Evolutionary conservation across 2,797 vertebrate species (phyloP), one percentile per base, ranked within the genome.

Genomic region (Stomatorhinus walkeri): DNA sequence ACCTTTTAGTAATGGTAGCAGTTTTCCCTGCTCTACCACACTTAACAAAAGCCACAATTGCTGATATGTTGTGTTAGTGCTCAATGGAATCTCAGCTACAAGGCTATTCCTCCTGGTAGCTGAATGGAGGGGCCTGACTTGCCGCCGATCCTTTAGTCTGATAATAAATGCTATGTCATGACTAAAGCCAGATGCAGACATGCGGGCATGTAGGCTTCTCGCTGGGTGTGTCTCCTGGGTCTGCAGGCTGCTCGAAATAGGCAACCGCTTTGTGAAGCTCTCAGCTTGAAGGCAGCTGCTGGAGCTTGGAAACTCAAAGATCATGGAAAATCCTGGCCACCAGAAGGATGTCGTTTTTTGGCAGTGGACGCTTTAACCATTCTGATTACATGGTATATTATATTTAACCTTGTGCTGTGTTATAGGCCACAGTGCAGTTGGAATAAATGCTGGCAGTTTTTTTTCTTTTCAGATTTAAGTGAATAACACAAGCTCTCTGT

Each of bases 161-260:
- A 49, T 85, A 51, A 48, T 51, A 49, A 85, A 51, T 49, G 81
- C 81, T 85, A n/a, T 85, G 81, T 49, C 43, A 85, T 24, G 46
- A 85, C 81, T 51, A 24, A 85, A 24, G 81, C n/a, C 81, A 51
- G 81, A 85, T 49, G 81, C 81, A 85, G 81, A 46, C 43, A 85
- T 51, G 81, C 43, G 22, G 81, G 81, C 19, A 84, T n/a, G n/a
- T 84, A n/a, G 81, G 48, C 48, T 24, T 83, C 46, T 46, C 14
- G 46, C 79, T 85, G 81, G 81, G 81, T 85, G 81, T 85, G 81
- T 48, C 43, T 51, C 22, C 40, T 81, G 48, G 46, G 81, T 51
- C 49, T 14, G 81, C 22, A 19, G 81, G 81, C 81, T 85, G 81
- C n/a, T 85, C 81, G 4, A 51, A 85, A 85, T 51, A 85, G 81